phyloP scores from a whole-genome alignment of 2,888 invertebrate species.

The Acanthosepion lycidas region DNA sequence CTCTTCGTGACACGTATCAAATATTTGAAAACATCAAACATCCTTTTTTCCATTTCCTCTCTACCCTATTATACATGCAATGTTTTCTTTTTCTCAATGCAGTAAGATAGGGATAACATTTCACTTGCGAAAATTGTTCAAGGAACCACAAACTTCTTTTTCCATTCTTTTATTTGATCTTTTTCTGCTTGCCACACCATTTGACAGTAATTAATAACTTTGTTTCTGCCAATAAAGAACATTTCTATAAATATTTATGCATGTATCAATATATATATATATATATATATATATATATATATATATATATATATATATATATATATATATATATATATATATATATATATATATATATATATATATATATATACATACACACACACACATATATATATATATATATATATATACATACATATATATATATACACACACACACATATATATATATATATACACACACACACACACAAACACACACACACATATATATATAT shows the following conservation, averaged over 20 bases:
- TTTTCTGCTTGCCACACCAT: constrained; percentile 2
- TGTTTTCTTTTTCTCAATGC: neutral
- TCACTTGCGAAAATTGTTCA: neutral
- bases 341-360: neutral
- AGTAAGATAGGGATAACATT: neutral
- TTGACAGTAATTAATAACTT: constrained; percentile 33
- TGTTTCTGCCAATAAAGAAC: constrained; percentile 21
- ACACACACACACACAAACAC: neutral
- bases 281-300: neutral
- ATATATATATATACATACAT: neutral
- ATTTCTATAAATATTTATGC: neutral
- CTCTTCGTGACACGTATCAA: neutral
- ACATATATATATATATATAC: neutral
- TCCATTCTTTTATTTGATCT: neutral
- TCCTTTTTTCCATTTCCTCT: neutral
- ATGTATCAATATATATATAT: neutral
- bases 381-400: neutral
- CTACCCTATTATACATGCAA: neutral
- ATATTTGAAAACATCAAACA: neutral
- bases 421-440: too few species aligned
- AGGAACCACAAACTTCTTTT: neutral
- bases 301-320: neutral
- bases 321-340: neutral
- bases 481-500: neutral
- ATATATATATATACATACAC: neutral